These are phyloP conservation scores for Lindbergichthys nudifrons DNA, from an alignment of 2,797 vertebrate species.

Conservation along the genomic window DNA sequence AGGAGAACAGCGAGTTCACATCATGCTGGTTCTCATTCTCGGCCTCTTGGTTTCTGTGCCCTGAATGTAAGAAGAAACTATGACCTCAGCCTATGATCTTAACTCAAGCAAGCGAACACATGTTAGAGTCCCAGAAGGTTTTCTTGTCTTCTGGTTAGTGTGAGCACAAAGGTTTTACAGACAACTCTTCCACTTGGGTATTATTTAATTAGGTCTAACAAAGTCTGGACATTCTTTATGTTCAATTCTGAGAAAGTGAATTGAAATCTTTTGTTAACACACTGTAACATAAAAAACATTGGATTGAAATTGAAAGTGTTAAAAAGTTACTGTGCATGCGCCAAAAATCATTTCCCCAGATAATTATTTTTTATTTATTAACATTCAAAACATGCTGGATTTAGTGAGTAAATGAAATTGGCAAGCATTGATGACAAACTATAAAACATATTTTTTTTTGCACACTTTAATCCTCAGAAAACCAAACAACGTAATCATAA, in stretches of 20 bases:
- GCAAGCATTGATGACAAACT: constrained; percentile 79
- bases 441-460: constrained; percentile 67
- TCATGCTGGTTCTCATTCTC: constrained; percentile 53
- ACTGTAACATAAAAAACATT: constrained; percentile 24
- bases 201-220: constrained; percentile 46
- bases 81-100: constrained; percentile 75
- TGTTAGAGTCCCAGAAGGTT: constrained; percentile 39
- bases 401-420: constrained; percentile 68
- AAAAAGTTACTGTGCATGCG: constrained; percentile 68
- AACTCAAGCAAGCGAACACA: constrained; percentile 61
- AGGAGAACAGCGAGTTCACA: constrained; percentile 53
- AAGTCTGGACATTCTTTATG: constrained; percentile 35
- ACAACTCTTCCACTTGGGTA: constrained; percentile 46
- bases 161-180: constrained; percentile 58
- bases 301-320: constrained; percentile 37
- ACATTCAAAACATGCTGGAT: constrained; percentile 76
- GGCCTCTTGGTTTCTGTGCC: constrained; percentile 61
- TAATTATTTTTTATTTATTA: constrained; percentile 29
- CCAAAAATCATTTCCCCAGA: constrained; percentile 39
- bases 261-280: constrained; percentile 3
- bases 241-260: constrained; percentile 31
- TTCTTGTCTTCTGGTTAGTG: constrained; percentile 22
- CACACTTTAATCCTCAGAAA: constrained; percentile 87
- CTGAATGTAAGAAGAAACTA: constrained; percentile 58
- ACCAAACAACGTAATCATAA: constrained; percentile 85